Evolutionary conservation across 2,797 vertebrate genomes (phyloP).

Genomic region (Anniella stebbinsi): DNA sequence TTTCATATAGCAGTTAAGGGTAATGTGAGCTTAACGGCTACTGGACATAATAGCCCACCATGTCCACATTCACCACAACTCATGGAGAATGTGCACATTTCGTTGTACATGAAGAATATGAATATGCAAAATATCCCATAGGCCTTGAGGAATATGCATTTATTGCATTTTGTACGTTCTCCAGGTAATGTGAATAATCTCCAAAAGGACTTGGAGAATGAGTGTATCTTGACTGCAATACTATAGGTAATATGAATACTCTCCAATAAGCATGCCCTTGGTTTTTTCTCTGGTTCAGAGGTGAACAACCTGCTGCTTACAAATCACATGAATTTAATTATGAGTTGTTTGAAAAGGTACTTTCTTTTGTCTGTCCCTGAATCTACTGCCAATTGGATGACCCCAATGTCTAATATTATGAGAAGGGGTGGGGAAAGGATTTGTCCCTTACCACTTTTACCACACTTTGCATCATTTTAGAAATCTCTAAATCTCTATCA

Average conservation of each 20-base stretch:
- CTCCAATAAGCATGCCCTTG: neutral
- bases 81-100: neutral
- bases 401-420: no score
- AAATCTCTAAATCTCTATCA: neutral
- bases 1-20: neutral
- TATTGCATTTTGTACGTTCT: neutral
- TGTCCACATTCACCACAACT: neutral
- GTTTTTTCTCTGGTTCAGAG: neutral
- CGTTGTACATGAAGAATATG: neutral
- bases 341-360: no score
- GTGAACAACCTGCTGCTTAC: neutral
- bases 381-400: neutral
- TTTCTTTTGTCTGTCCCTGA: no score
- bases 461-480: neutral
- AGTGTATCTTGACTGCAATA: no score
- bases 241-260: neutral
- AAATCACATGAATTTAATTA: neutral
- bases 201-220: no score
- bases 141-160: neutral
- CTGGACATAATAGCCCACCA: neutral
- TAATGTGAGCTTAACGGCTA: neutral
- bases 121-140: neutral
- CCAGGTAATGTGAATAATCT: neutral
- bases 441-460: neutral
- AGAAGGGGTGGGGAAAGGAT: no score